phyloP scores from a whole-genome alignment of 2,113 vertebrate genomes.

The Mugil cephalus region DNA sequence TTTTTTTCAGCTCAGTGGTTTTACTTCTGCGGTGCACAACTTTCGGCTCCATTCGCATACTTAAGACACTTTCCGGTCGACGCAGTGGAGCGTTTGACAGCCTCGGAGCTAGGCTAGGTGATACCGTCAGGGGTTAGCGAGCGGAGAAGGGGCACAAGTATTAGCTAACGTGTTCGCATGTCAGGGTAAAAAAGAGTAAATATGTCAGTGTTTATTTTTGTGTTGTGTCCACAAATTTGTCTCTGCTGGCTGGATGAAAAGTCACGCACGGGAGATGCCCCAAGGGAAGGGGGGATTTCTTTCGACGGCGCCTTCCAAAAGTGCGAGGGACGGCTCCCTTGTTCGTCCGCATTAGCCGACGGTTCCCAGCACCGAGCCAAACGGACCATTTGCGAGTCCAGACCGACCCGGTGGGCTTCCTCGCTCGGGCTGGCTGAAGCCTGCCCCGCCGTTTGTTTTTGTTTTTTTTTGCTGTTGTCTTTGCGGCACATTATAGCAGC shows the following conservation, averaged over 20 bases:
- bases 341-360: constrained; percentile 41
- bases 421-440: constrained; percentile 56
- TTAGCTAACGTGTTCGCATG: not conserved
- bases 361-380: constrained; percentile 54
- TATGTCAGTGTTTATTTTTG: not conserved
- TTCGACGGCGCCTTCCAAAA: constrained; percentile 5
- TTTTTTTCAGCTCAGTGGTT: not conserved
- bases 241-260: not conserved
- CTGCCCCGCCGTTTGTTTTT: constrained; percentile 50
- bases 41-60: too few relatives aligned
- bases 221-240: not conserved
- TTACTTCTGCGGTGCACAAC: not conserved
- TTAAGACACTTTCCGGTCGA: not conserved
- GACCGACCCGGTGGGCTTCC: constrained; percentile 48
- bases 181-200: constrained; percentile 9
- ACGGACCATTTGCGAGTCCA: constrained; percentile 50
- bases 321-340: too few relatives aligned
- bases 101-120: not conserved
- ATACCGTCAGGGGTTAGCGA: not conserved
- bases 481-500: constrained; percentile 67
- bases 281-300: constrained; percentile 13
- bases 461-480: too few relatives aligned
- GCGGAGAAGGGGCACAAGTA: constrained; percentile 5
- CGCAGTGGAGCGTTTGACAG: constrained; percentile 1
- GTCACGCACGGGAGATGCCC: not conserved